These are phyloP conservation scores for Pteropus rufus DNA, from an alignment of 2,797 vertebrate species.

Conservation along the genomic window DNA sequence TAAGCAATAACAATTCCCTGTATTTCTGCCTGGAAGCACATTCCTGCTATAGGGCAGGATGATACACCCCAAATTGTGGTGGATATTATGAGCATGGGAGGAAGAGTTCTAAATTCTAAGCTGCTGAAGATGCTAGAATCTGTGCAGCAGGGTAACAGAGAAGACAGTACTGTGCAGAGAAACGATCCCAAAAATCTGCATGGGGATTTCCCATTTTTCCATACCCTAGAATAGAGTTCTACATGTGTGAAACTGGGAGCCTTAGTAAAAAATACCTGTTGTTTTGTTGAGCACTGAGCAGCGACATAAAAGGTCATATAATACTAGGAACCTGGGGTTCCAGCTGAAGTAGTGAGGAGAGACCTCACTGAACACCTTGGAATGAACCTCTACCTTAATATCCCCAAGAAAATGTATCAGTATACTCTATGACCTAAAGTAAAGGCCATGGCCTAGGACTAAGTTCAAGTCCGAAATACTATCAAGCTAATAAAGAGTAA, in stretches of 20 bases:
- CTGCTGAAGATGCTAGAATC: neutral
- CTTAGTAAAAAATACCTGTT: neutral
- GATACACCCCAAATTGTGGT: neutral
- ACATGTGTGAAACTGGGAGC: neutral
- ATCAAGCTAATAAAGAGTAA: neutral
- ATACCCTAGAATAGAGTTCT: neutral
- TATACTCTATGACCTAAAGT: neutral
- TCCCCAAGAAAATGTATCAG: neutral
- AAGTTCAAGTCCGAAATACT: neutral
- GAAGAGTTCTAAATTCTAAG: neutral
- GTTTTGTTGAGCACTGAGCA: neutral
- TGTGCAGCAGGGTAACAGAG: neutral
- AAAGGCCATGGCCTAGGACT: neutral
- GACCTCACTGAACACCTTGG: neutral
- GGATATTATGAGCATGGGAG: neutral
- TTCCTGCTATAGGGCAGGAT: neutral
- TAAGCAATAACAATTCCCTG: neutral
- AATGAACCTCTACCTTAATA: neutral
- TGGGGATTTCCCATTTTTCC: neutral
- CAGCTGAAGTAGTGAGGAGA: neutral
- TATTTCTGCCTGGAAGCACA: neutral
- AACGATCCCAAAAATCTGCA: neutral
- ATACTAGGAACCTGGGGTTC: neutral
- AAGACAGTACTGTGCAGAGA: neutral
- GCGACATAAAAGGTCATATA: neutral